Conservation (phyloP, 92 coral and sea anemone species). For the Porites rus region DNA sequence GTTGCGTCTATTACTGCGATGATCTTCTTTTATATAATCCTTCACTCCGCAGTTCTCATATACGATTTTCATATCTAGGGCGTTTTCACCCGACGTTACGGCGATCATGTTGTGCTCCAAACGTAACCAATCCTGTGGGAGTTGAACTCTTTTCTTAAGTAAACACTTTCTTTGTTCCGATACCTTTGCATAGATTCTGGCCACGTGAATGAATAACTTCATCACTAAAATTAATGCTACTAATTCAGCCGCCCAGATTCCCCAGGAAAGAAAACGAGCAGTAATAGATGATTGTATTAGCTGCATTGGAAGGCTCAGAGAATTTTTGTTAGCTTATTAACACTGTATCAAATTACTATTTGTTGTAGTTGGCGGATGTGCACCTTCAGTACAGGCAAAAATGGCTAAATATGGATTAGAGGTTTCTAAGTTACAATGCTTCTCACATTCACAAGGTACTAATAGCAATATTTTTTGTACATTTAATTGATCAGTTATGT, state of each 20-base stretch:
- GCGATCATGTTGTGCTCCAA: no score
- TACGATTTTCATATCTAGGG: no score
- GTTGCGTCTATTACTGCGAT: no score
- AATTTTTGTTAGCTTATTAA: background rate
- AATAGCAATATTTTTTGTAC: background rate
- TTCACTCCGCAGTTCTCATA: no score
- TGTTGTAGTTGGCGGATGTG: slow-evolving; percentile 16
- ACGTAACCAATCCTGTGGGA: no score
- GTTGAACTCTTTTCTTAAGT: no score
- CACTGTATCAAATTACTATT: background rate
- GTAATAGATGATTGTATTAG: background rate
- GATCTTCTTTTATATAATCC: no score
- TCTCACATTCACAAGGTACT: slow-evolving; percentile 24
- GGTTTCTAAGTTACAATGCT: slow-evolving; percentile 39
- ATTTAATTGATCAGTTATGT: no score
- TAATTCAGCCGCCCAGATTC: background rate
- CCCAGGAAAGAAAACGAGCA: background rate
- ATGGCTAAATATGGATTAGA: slow-evolving; percentile 43
- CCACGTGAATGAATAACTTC: no score
- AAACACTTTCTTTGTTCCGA: no score
- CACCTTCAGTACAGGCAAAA: background rate
- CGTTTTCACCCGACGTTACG: no score
- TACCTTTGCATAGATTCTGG: no score
- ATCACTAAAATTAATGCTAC: background rate
- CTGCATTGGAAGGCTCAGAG: background rate